phyloP scores from a whole-genome alignment of 1,140 invertebrate species.

The Whitmania pigra region DNA sequence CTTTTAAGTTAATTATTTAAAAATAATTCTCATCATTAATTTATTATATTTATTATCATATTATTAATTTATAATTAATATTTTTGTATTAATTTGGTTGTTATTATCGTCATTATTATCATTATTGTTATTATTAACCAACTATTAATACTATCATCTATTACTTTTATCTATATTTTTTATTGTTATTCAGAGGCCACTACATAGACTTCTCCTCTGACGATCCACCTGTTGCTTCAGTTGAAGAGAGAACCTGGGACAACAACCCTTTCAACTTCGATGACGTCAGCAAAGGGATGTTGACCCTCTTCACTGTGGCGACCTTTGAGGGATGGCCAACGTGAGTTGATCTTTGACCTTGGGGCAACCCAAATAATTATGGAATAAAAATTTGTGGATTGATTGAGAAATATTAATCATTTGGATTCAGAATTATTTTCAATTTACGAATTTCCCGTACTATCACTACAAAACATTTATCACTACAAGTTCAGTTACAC shows the following conservation, averaged over 20 bases:
- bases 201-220: constrained; percentile 75
- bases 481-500: too few relatives aligned
- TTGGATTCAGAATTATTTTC: too few relatives aligned
- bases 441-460: too few relatives aligned
- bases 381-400: too few relatives aligned
- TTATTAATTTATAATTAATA: background rate
- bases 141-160: too few relatives aligned
- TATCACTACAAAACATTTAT: too few relatives aligned
- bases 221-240: constrained; percentile 61
- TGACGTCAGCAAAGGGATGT: constrained; percentile 89
- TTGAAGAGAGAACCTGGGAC: constrained; percentile 65
- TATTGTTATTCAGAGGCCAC: constrained; percentile 53
- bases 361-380: constrained; percentile 25
- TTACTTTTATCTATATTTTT: too few relatives aligned
- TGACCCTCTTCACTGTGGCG: constrained; percentile 96
- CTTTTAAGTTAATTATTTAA: background rate
- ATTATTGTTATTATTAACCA: background rate
- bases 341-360: constrained; percentile 47
- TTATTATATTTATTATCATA: too few relatives aligned
- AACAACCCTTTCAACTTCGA: constrained; percentile 89
- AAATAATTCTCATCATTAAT: too few relatives aligned
- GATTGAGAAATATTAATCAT: too few relatives aligned
- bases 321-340: constrained; percentile 99
- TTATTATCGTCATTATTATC: too few relatives aligned
- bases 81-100: too few relatives aligned